Evolutionary conservation across 2,888 invertebrate genomes (phyloP), one percentile per base, ranked within the genome.

Genomic region (Notocelia uddmanniana): DNA sequence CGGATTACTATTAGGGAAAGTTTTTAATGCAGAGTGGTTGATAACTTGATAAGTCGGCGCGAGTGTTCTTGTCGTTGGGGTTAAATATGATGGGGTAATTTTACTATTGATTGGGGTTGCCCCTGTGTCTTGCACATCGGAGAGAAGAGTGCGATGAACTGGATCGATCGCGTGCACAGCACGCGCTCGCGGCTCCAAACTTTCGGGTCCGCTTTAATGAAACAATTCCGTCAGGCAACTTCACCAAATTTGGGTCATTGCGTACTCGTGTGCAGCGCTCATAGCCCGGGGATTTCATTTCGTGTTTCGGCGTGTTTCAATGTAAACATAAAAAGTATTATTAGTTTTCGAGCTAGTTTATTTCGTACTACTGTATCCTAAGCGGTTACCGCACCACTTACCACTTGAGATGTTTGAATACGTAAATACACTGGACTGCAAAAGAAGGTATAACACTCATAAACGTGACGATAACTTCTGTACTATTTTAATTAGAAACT

Each of bases 1-100:
- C 84, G 88, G 93, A 92, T 94, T 93, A 93, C 91, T 93, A 94
- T 90, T 92, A 93, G 92, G 85, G 82, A 85, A 87, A 89, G 89
- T 91, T 91, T 89, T 90, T 89, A 90, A 89, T 87, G 85, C 85
- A 84, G 88, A 85, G 83, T 86, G 85, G 88, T 89, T 89, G 87
- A 88, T 85, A 82, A 62, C 31, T 71, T 41, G 71, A 41, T 62
- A 45, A 62, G 54, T 82, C 83, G 80, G 76, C 80, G 81, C 82
- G 85, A 80, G 83, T 82, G 81, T 77, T 80, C 78, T 80, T 82
- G 88, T 85, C 85, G 84, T 85, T 86, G 85, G 81, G 81, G 80
- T 82, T 79, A 81, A 82, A 80, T 83, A 84, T 87, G 83, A 85
- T 81, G 81, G 86, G 82, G 82, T 83, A 87, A 81, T 84, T 83